These are phyloP conservation scores for Tanytarsus gracilentus DNA, from an alignment of 2,888 invertebrate species.

Conservation along the genomic window DNA sequence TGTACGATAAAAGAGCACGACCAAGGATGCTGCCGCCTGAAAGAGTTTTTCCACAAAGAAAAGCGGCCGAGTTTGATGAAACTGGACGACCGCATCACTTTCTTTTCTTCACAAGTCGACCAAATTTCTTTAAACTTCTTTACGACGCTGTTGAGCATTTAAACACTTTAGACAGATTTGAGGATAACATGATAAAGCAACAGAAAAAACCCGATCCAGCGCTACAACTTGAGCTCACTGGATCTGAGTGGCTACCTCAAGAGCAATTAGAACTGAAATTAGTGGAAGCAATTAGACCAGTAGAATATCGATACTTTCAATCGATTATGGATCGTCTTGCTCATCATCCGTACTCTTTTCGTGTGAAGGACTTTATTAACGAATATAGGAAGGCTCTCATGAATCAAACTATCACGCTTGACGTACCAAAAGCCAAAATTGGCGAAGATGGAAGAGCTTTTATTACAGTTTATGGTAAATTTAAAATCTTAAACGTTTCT, in stretches of 20 bases:
- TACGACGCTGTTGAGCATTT: conserved; percentile 68
- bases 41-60: conserved; percentile 71
- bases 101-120: conserved; percentile 83
- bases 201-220: conserved; percentile 53
- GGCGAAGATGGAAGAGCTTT: conserved; percentile 62
- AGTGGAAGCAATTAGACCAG: conserved; percentile 58
- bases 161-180: conserved; percentile 55
- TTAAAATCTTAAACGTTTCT: neutral
- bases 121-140: conserved; percentile 74
- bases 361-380: conserved; percentile 62
- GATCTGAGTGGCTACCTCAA: conserved; percentile 58
- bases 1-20: conserved; percentile 73
- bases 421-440: conserved; percentile 58
- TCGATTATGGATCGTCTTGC: conserved; percentile 61
- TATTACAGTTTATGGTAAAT: conserved; percentile 57
- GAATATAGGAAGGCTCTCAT: conserved; percentile 55
- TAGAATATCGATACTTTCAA: conserved; percentile 64
- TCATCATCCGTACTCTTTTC: conserved; percentile 62
- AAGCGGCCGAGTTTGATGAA: conserved; percentile 84
- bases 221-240: conserved; percentile 47
- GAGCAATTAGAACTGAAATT: conserved; percentile 54
- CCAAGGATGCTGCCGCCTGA: conserved; percentile 87
- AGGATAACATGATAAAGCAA: conserved; percentile 60
- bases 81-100: conserved; percentile 84
- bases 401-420: conserved; percentile 49